Evolutionary conservation across 1,140 invertebrate genomes (phyloP).

Genomic region (Scaptomyza hsui): DNA sequence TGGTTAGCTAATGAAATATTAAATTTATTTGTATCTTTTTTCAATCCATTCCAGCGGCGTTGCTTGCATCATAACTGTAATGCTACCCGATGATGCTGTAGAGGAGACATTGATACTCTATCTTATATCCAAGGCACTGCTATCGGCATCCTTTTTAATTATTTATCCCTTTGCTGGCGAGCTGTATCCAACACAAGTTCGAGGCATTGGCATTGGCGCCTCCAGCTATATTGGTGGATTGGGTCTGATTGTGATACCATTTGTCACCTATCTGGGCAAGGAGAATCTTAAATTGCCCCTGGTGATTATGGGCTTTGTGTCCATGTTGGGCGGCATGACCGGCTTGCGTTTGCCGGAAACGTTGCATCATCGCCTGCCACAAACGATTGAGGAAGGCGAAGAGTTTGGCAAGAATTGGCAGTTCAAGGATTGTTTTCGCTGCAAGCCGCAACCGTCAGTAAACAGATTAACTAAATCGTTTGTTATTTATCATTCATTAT

Average conservation of each 20-base stretch:
- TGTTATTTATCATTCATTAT: neutral
- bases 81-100: slow-evolving; percentile 90
- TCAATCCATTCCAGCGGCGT: slow-evolving; percentile 86
- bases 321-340: slow-evolving; percentile 91
- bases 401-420: slow-evolving; percentile 94
- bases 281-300: slow-evolving; percentile 92
- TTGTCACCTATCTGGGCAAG: slow-evolving; percentile 94
- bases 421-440: slow-evolving; percentile 88
- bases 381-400: slow-evolving; percentile 94
- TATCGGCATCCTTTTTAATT: slow-evolving; percentile 95
- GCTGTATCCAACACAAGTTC: slow-evolving; percentile 93
- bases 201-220: slow-evolving; percentile 94
- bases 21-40: too few species aligned
- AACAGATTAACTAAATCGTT: neutral
- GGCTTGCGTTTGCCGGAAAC: slow-evolving; percentile 92
- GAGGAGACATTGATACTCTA: slow-evolving; percentile 90
- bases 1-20: too few species aligned
- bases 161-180: slow-evolving; percentile 96
- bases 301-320: slow-evolving; percentile 91
- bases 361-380: slow-evolving; percentile 90
- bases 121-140: slow-evolving; percentile 94
- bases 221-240: slow-evolving; percentile 94
- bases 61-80: slow-evolving; percentile 92
- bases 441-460: slow-evolving; percentile 87
- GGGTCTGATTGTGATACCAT: slow-evolving; percentile 94